Conservation (phyloP, 1,140 invertebrate species). For the Bombus pyrosoma region DNA sequence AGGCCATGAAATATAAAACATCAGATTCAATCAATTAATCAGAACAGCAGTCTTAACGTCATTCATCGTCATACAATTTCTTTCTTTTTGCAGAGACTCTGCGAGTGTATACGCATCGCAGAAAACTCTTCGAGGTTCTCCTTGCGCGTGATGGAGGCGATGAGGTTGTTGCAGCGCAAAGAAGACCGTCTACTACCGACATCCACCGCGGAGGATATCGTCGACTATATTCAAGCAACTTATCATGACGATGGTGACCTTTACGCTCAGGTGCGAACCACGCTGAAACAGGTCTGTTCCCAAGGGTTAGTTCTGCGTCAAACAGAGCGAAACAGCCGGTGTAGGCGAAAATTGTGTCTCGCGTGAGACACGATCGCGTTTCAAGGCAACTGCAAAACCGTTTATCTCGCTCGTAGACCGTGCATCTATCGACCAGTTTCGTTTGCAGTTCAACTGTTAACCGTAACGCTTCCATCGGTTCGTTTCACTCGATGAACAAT, state of each 20-base stretch:
- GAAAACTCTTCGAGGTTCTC: conserved; percentile 66
- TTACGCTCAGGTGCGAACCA: conserved; percentile 71
- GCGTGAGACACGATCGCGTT: conserved; percentile 58
- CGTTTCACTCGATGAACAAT: neutral
- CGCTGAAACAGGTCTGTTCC: conserved; percentile 62
- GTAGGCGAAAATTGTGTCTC: conserved; percentile 48
- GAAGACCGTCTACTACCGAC: conserved; percentile 18
- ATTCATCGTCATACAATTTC: neutral
- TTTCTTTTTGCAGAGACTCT: neutral
- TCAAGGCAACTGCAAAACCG: conserved; percentile 55
- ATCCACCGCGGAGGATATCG: conserved; percentile 61
- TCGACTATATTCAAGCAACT: conserved; percentile 61
- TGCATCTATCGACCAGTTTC: conserved; percentile 59
- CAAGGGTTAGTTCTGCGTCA: conserved; percentile 70
- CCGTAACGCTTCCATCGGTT: conserved; percentile 7
- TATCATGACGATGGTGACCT: conserved; percentile 69
- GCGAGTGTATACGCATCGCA: conserved; percentile 32
- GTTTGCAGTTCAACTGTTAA: conserved; percentile 32
- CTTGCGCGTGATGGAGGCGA: conserved; percentile 69
- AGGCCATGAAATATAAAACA: no score
- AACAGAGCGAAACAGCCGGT: conserved; percentile 17
- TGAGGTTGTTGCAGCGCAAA: conserved; percentile 59
- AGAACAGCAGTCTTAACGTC: no score
- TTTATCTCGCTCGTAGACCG: conserved; percentile 52
- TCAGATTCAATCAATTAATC: no score